A percentile compares a stretch with the other conserved stretches of the same genome.
These are phyloP conservation scores for Hirtodrosophila duncani DNA, from an alignment of 2,888 invertebrate genomes.

Conservation along the genomic window DNA sequence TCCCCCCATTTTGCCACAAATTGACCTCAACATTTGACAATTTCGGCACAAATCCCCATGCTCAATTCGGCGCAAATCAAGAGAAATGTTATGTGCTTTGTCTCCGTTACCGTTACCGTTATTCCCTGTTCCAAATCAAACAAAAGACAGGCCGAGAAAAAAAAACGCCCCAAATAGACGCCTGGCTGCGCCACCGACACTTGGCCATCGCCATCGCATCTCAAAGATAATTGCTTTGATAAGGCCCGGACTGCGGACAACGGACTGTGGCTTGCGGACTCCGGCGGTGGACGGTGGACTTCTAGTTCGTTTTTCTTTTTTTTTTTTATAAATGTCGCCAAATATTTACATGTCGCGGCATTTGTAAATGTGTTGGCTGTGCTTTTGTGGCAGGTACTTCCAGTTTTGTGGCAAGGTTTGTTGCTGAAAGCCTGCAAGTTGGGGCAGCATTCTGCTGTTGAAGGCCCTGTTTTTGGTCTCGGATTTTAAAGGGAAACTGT, in stretches of 20 bases:
- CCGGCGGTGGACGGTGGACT: conserved; percentile 12
- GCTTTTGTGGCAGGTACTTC: too few species aligned
- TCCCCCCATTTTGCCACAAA: conserved; percentile 34
- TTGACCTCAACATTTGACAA: conserved; percentile 60
- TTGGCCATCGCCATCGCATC: conserved; percentile 41
- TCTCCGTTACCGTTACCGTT: conserved; percentile 67
- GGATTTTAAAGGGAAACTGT: too few species aligned
- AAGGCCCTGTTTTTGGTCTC: too few species aligned
- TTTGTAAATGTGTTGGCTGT: conserved; percentile 37
- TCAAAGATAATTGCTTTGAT: conserved; percentile 71
- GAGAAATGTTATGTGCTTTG: conserved; percentile 64
- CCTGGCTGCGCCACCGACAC: conserved; percentile 19
- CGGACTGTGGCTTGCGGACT: conserved; percentile 8
- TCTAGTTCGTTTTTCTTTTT: conserved; percentile 1
- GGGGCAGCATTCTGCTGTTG: too few species aligned
- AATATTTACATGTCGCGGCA: conserved; percentile 70
- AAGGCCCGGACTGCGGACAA: conserved; percentile 38
- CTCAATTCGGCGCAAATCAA: conserved; percentile 45
- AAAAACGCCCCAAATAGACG: conserved; percentile 7
- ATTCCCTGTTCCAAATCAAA: conserved; percentile 55
- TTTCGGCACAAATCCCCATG: conserved; percentile 42
- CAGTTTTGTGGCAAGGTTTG: too few species aligned
- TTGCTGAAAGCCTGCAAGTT: too few species aligned
- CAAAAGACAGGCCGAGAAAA: conserved; percentile 38
- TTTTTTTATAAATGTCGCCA: conserved; percentile 64